A percentile compares a stretch with the other conserved stretches of the same genome.
These are phyloP conservation scores for Diplosoma virens DNA, from an alignment of 23 tunicate species.

Conservation along the genomic window DNA sequence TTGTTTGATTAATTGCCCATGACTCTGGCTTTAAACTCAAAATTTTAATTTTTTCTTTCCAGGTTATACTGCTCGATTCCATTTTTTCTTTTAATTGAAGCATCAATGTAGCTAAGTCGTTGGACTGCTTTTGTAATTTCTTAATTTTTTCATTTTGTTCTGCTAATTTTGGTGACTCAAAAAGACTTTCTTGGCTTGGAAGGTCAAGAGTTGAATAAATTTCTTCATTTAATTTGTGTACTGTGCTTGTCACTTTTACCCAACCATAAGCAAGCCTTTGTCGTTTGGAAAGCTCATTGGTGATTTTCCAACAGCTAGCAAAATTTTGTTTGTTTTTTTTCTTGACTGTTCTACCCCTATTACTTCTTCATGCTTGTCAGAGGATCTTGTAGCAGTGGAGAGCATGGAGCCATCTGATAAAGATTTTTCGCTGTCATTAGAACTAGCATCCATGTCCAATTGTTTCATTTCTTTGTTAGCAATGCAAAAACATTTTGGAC, in stretches of 20 bases:
- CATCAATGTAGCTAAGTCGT: constrained; percentile 14
- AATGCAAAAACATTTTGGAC: too few species aligned
- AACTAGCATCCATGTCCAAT: constrained; percentile 8
- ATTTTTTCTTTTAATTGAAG: neutral
- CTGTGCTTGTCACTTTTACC: neutral
- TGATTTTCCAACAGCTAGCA: neutral
- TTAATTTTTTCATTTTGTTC: neutral
- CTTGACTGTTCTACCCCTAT: neutral
- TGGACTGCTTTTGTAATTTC: constrained; percentile 1
- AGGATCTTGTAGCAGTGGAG: neutral
- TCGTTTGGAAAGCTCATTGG: neutral
- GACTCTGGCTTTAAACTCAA: constrained; percentile 9
- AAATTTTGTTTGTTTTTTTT: neutral
- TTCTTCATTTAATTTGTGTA: neutral
- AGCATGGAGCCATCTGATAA: neutral
- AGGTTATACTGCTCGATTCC: neutral
- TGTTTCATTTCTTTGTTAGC: too few species aligned
- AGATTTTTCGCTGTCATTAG: neutral
- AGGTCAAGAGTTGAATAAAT: neutral
- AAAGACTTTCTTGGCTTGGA: too few species aligned
- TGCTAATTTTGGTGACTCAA: too few species aligned
- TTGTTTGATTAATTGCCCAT: neutral
- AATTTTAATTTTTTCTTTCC: neutral
- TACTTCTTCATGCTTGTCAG: neutral
- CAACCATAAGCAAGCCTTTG: too few species aligned